Evolutionary conservation across 2,797 vertebrate species (phyloP).

Genomic region (Ctenosaura bakeri): DNA sequence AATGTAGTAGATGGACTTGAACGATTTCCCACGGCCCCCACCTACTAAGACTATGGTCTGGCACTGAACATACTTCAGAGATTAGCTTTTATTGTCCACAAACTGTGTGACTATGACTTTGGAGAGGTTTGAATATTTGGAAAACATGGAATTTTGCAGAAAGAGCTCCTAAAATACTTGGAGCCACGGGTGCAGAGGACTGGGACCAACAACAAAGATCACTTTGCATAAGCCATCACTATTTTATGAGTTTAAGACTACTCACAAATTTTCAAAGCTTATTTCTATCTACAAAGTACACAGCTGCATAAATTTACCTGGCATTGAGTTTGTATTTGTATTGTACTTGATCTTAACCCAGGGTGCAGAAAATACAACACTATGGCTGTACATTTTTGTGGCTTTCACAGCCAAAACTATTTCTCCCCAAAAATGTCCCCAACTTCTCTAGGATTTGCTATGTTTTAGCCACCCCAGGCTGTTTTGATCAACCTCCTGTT

Average conservation of each 20-base stretch:
- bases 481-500: too few species aligned
- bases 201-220: neutral
- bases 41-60: neutral
- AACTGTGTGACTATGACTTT: neutral
- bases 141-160: neutral
- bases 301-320: neutral
- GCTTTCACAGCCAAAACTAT: too few species aligned
- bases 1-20: too few species aligned
- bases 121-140: neutral
- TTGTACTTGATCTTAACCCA: too few species aligned
- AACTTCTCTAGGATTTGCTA: too few species aligned
- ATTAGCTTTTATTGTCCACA: neutral
- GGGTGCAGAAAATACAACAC: too few species aligned
- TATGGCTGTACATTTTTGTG: neutral
- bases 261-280: neutral
- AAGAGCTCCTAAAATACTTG: neutral
- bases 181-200: neutral
- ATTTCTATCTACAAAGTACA: neutral
- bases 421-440: too few species aligned
- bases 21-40: neutral
- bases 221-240: neutral
- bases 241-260: neutral
- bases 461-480: too few species aligned
- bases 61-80: neutral
- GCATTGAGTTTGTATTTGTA: neutral